Evolutionary conservation across 2,113 vertebrate genomes (phyloP).

Genomic region (Erinaceus europaeus): DNA sequence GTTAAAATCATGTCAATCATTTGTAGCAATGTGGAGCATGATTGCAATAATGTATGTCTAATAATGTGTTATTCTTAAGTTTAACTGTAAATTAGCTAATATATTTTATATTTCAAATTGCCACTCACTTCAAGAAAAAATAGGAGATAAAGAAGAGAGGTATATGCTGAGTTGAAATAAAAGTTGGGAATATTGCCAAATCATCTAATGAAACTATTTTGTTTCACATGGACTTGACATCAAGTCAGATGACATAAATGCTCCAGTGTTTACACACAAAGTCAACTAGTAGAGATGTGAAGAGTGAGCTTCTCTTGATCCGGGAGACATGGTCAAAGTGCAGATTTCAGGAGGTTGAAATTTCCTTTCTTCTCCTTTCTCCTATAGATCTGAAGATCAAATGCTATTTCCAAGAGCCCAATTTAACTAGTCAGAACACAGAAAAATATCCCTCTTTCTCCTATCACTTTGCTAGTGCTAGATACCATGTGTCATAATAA

Average conservation of each 20-base stretch:
- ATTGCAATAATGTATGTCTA: background rate
- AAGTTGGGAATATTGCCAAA: fast-evolving
- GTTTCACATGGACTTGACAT: fast-evolving
- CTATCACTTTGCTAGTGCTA: background rate
- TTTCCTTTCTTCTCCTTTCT: background rate
- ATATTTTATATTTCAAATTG: background rate
- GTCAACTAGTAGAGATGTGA: background rate
- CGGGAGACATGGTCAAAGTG: fast-evolving
- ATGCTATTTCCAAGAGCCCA: slow-evolving; percentile 9
- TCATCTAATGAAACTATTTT: fast-evolving
- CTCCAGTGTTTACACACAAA: fast-evolving
- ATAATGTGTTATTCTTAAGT: background rate
- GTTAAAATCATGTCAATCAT: background rate
- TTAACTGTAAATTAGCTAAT: background rate
- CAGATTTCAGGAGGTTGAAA: fast-evolving
- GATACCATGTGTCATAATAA: background rate
- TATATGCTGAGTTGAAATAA: background rate
- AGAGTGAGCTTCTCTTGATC: background rate
- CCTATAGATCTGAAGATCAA: background rate
- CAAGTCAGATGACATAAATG: fast-evolving
- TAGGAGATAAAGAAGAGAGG: background rate
- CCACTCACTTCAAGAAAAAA: too few species aligned
- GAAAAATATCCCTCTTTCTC: background rate
- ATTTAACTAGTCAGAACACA: background rate
- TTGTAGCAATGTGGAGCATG: background rate